These are phyloP conservation scores for Plebejus anna DNA, from an alignment of 2,888 invertebrate species.

Conservation along the genomic window DNA sequence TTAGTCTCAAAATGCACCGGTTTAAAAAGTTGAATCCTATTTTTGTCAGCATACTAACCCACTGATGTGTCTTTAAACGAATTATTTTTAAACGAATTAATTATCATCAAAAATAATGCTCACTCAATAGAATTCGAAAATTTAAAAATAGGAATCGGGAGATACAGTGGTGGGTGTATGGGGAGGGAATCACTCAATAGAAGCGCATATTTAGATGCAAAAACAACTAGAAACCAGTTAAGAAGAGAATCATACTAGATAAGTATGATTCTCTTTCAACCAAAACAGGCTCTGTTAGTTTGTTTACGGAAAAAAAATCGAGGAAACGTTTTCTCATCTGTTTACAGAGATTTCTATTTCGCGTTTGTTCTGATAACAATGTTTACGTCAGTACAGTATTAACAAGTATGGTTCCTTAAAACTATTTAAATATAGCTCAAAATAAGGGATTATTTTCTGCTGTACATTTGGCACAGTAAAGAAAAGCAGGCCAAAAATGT, in stretches of 20 bases:
- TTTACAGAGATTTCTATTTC: not conserved
- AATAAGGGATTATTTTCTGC: too few species aligned
- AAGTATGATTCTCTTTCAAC: too few species aligned
- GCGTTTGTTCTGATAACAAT: not conserved
- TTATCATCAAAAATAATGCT: not conserved
- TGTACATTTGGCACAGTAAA: too few species aligned
- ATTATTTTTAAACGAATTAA: too few species aligned
- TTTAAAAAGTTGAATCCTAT: too few species aligned
- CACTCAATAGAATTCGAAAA: not conserved
- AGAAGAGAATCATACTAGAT: not conserved
- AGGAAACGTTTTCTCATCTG: not conserved
- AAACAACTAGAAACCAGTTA: not conserved
- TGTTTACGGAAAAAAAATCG: slow-evolving; percentile 1
- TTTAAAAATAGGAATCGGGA: too few species aligned
- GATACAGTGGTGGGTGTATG: too few species aligned
- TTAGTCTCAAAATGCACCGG: too few species aligned
- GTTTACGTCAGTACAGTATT: not conserved
- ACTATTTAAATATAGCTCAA: not conserved
- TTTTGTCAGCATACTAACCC: too few species aligned
- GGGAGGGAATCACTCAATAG: not conserved
- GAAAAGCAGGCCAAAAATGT: too few species aligned
- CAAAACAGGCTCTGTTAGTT: not conserved
- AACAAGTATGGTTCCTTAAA: not conserved
- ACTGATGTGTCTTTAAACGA: too few species aligned
- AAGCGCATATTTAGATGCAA: not conserved